Conservation (phyloP, 1,140 invertebrate species). For the Kradibia gibbosae region DNA sequence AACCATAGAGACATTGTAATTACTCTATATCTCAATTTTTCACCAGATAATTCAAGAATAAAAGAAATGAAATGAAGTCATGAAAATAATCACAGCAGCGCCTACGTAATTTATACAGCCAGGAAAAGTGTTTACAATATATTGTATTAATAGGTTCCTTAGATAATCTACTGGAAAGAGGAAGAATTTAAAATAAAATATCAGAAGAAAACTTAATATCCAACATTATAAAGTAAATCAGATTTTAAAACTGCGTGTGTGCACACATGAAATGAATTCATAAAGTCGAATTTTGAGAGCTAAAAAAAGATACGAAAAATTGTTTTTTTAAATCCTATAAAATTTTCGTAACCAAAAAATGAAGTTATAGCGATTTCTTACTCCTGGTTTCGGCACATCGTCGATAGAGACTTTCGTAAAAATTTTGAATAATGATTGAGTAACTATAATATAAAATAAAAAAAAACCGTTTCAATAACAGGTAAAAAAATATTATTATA, state of each 20-base stretch:
- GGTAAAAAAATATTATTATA: conserved; percentile 57
- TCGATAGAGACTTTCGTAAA: conserved; percentile 38
- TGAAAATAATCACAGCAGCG: conserved; percentile 34
- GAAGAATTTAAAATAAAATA: conserved; percentile 1
- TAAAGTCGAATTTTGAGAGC: not conserved
- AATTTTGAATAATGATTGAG: conserved; percentile 42
- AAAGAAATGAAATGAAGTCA: not conserved
- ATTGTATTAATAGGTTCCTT: conserved; percentile 17
- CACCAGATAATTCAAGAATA: not conserved
- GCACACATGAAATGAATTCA: conserved; percentile 37
- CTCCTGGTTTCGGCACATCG: conserved; percentile 49
- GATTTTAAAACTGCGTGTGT: conserved; percentile 35
- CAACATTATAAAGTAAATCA: conserved; percentile 5
- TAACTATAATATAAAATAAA: conserved; percentile 50
- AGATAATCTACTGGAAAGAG: not conserved
- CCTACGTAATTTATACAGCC: conserved; percentile 36
- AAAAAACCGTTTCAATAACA: conserved; percentile 45
- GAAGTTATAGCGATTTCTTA: conserved; percentile 27
- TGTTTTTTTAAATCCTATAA: conserved; percentile 52
- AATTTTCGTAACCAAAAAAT: conserved; percentile 41
- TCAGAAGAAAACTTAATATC: not conserved
- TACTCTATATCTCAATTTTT: not conserved
- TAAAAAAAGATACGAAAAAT: conserved; percentile 32
- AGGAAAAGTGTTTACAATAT: conserved; percentile 38
- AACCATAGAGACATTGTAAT: conserved; percentile 42